Base-by-base conservation (phyloP, 2,888 invertebrate species). In the Nemotelus nigrinus region DNA sequence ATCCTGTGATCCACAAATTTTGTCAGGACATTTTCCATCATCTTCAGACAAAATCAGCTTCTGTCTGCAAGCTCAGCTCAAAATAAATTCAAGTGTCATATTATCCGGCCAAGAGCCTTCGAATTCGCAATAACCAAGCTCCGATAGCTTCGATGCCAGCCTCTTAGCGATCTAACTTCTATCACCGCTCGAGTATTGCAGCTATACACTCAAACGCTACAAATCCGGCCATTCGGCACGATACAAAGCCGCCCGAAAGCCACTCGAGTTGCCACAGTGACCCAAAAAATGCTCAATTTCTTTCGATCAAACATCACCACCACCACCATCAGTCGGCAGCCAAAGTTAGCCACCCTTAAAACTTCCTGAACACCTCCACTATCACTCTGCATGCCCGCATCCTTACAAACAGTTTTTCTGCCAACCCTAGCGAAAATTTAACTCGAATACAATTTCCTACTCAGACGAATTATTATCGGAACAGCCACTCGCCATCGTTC, bases 381-480 rank as follows among this genome's bases (percentile, higher is more conserved):
- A 70, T 44, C 39, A n/a, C 70, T 70, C 53, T 70, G 43, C 55
- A 55, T 47, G 55, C 70, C 65, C 55, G 44, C 70, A 3, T 10
- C 44, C 44, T 44, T 53, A 25, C 25, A 25, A 25, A 25, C 25
- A 41, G 43, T 5, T 8, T 55, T 70, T 70, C 44, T 55, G 70
- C 70, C 39, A 50, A 47, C 43, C 47, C 25, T 4, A 70, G 70
- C 70, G 44, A 70, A 70, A 70, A 55, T 70, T 43, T 55, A 53
- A 70, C 70, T 70, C 53, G 55, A 47, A 70, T 47, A 68, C 67
- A 50, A 68, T 74, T 74, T 74, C 39, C 74, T 50, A 74, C 48
- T 74, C 74, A 50, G 60, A 74, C 74, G 41, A 74, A 60, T 74
- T 74, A 74, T 74, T 74, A 74, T 60, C 60, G 63, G 48, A 25